Conservation (phyloP, 2,113 vertebrate genomes). For the Paracyprichromis sp. region DNA sequence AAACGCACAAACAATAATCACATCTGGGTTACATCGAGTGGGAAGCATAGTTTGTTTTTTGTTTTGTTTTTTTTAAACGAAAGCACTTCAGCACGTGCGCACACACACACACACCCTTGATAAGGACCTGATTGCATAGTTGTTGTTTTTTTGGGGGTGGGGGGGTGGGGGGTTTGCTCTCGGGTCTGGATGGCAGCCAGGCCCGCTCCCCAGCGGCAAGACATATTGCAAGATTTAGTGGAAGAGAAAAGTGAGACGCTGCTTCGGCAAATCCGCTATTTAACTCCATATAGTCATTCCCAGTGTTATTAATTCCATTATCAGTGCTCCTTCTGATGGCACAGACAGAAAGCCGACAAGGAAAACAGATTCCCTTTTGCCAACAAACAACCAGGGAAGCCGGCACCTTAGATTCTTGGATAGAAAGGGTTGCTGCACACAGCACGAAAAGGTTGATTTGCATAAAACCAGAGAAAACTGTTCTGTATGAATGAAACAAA, state of each 20-base stretch:
- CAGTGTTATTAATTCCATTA: not conserved
- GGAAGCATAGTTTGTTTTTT: not conserved
- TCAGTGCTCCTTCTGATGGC: not conserved
- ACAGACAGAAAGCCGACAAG: not conserved
- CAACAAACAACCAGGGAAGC: not conserved
- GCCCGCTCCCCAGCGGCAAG: not conserved
- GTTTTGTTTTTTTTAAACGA: not conserved
- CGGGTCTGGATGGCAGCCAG: not conserved
- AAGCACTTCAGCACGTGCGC: not conserved
- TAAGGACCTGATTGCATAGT: not conserved
- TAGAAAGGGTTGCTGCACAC: constrained; percentile 2
- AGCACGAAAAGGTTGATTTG: constrained; percentile 36
- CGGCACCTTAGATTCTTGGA: not conserved
- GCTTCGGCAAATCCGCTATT: constrained; percentile 11
- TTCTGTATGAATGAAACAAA: constrained; percentile 20
- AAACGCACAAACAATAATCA: not conserved
- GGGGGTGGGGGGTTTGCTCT: not conserved
- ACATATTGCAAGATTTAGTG: not conserved
- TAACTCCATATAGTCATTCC: not conserved
- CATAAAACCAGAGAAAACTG: constrained; percentile 33
- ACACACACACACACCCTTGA: not conserved
- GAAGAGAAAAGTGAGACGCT: not conserved
- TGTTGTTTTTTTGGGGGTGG: not conserved
- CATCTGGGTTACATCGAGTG: not conserved
- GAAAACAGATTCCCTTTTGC: not conserved